Evolutionary conservation across 1,140 invertebrate genomes (phyloP).

Genomic region (Trichonephila inaurata): DNA sequence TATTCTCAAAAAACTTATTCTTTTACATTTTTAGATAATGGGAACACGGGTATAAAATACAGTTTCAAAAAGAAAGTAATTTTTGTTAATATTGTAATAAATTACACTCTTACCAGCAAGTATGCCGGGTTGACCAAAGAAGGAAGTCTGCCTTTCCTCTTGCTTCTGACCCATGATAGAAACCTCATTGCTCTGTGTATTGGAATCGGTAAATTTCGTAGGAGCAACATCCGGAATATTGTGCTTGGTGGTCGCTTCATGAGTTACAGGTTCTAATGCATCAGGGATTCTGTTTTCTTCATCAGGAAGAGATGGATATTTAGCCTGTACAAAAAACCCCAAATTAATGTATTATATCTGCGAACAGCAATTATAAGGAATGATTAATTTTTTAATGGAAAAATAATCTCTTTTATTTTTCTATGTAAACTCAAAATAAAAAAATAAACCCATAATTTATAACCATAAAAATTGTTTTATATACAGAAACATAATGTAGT

Average conservation of each 20-base stretch:
- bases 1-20: too few species aligned
- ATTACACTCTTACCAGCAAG: slow-evolving; percentile 88
- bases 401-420: too few species aligned
- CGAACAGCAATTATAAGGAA: too few species aligned
- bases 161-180: slow-evolving; percentile 77
- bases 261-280: slow-evolving; percentile 65
- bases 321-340: background rate
- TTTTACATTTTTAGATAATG: too few species aligned
- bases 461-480: too few species aligned
- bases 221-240: slow-evolving; percentile 55
- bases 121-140: slow-evolving; percentile 96
- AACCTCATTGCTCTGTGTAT: slow-evolving; percentile 71
- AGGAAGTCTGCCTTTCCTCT: slow-evolving; percentile 91
- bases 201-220: slow-evolving; percentile 71
- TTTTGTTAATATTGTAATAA: too few species aligned
- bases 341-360: background rate
- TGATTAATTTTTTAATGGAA: too few species aligned
- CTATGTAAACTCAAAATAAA: too few species aligned
- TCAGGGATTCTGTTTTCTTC: slow-evolving; percentile 75
- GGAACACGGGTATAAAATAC: too few species aligned
- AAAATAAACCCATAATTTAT: too few species aligned
- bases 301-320: slow-evolving; percentile 40
- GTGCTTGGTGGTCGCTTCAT: slow-evolving; percentile 67
- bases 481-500: too few species aligned
- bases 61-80: too few species aligned